These are phyloP conservation scores for Acipenser oxyrinchus DNA, from an alignment of 2,797 vertebrate genomes.

Conservation along the genomic window DNA sequence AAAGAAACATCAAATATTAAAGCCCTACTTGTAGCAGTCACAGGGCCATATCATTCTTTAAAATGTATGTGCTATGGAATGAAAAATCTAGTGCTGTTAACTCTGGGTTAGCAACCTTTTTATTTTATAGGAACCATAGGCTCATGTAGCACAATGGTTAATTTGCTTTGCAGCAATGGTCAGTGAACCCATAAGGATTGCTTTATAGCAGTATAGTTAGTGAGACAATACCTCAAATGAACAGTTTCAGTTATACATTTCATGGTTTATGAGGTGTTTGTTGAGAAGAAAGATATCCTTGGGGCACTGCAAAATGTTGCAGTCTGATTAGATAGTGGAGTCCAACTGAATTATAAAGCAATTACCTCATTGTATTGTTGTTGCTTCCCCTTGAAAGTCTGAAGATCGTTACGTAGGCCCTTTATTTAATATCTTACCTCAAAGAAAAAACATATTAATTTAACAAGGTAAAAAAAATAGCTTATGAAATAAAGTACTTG, in stretches of 20 bases:
- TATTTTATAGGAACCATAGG: too few relatives aligned
- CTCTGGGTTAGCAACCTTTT: neutral
- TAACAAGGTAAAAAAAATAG: too few relatives aligned
- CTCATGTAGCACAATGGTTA: too few relatives aligned
- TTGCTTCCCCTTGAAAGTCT: conserved; percentile 41
- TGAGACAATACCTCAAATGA: too few relatives aligned
- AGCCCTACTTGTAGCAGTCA: conserved; percentile 2
- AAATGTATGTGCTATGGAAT: neutral
- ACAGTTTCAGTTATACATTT: conserved; percentile 25
- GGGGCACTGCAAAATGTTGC: conserved; percentile 39
- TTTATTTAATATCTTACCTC: conserved; percentile 30
- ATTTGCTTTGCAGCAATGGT: too few relatives aligned
- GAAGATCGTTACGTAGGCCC: conserved; percentile 42
- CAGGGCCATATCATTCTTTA: neutral
- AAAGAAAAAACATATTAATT: too few relatives aligned
- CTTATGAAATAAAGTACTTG: too few relatives aligned
- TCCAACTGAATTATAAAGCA: conserved; percentile 47
- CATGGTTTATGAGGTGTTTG: conserved; percentile 42
- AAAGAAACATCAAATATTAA: conserved; percentile 5
- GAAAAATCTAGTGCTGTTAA: neutral
- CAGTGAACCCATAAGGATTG: too few relatives aligned
- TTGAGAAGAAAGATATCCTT: conserved; percentile 40
- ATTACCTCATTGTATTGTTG: conserved; percentile 40
- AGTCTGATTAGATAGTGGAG: conserved; percentile 50
- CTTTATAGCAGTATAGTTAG: too few relatives aligned